phyloP scores from a whole-genome alignment of 2,888 invertebrate genomes.

The Drosophila mimica region DNA sequence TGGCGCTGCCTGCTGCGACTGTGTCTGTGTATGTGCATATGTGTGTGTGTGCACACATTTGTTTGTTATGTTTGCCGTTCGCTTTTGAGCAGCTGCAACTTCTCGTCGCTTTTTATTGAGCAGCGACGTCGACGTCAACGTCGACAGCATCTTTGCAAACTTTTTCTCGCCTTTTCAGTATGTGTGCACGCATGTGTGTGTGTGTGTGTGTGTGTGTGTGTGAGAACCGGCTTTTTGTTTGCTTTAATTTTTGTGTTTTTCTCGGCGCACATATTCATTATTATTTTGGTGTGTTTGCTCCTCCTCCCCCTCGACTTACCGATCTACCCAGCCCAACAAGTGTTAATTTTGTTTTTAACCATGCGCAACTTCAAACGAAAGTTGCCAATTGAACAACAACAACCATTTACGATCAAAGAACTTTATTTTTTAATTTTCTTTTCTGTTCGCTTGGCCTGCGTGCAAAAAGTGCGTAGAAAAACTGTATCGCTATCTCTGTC shows the following conservation, averaged over 20 bases:
- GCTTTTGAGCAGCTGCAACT: constrained; percentile 52
- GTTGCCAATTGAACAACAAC: constrained; percentile 63
- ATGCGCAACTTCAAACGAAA: constrained; percentile 53
- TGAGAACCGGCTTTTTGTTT: constrained; percentile 79
- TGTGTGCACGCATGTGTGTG: background rate
- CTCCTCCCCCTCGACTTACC: background rate
- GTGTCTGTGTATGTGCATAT: constrained; percentile 12
- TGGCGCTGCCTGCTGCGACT: constrained; percentile 34
- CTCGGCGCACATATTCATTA: constrained; percentile 54
- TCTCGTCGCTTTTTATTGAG: constrained; percentile 26
- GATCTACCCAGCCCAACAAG: constrained; percentile 47
- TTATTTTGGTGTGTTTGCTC: constrained; percentile 13
- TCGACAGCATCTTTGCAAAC: constrained; percentile 58
- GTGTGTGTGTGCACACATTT: constrained; percentile 36
- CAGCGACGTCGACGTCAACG: constrained; percentile 38
- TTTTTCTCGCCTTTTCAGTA: constrained; percentile 49
- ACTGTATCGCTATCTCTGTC: constrained; percentile 4
- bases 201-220: constrained; percentile 26
- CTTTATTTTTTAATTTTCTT: constrained; percentile 3
- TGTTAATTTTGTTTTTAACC: constrained; percentile 62
- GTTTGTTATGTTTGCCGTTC: constrained; percentile 63
- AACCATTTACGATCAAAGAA: constrained; percentile 14
- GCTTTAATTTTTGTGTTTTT: constrained; percentile 66
- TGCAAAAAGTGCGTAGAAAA: constrained; percentile 69
- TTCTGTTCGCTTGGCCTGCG: constrained; percentile 4